Evolutionary conservation across 2,113 vertebrate genomes (phyloP), one percentile per base, ranked within the genome.

Genomic region (Euleptes europaea): DNA sequence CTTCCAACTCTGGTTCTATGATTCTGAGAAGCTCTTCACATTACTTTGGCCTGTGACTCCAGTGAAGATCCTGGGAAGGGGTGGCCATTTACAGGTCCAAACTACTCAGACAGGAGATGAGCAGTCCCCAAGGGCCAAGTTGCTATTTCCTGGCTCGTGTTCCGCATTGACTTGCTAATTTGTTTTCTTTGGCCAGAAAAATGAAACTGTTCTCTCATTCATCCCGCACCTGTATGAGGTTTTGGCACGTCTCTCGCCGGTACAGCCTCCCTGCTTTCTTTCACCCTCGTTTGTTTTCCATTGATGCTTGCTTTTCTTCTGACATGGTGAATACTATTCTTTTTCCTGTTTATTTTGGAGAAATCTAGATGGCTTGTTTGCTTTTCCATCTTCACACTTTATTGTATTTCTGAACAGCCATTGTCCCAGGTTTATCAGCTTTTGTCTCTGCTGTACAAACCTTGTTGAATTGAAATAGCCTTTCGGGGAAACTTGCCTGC

Each of bases 381-480:
- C 86, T 78, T 38, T 93, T 92, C 90, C 89, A 26, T 92, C 91
- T 83, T 87, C 85, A 33, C 84, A 4, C 73, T 85, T 89, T 70
- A 91, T 92, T 78, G 54, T 66, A 65, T 7, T 28, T 90, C 54
- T 0, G 21, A 85, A 33, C 60, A 85, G 88, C 86, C 88, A 83
- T 92, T 28, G 67, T 84, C 89, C 86, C 80, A 78, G 78, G 19
- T 83, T 91, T 84, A 87, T 78, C 86, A 84, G 70, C 81, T 70
- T 92, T 92, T 84, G 87, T 91, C 86, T 93, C 85, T 86, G 84
- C 85, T 92, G 51, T 86, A 33, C 88, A 89, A 88, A 84, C 82
- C 69, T 71, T 85, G 80, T 76, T 90, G 88, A 85, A 91, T 83
- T 90, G 88, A 91, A 84, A 89, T 33, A 47, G 72, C 76, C 86